A percentile compares a stretch with the other conserved stretches of the same genome.
Evolutionary conservation across 1,140 invertebrate species (phyloP).

Genomic region (Tribolium castaneum): DNA sequence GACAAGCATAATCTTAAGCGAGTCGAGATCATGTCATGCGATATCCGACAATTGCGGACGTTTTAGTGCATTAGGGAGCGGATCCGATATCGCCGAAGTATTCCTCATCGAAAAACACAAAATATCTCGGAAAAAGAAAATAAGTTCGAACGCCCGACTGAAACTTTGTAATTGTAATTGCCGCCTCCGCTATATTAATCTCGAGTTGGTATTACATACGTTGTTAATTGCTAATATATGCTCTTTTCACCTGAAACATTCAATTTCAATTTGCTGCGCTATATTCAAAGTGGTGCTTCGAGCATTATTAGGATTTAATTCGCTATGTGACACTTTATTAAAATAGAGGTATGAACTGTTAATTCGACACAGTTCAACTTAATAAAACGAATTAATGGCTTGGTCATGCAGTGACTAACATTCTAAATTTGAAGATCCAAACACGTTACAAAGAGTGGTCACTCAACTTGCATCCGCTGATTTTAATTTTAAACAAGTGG

Average conservation of each 20-base stretch:
- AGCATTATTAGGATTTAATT: background rate
- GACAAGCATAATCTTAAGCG: conserved; percentile 30
- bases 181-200: background rate
- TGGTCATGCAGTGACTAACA: background rate
- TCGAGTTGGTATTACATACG: conserved; percentile 2
- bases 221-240: conserved; percentile 23
- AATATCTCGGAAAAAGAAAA: background rate
- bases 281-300: background rate
- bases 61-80: conserved; percentile 25
- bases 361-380: background rate
- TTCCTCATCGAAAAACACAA: background rate
- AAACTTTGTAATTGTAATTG: background rate
- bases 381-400: background rate
- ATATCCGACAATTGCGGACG: conserved; percentile 8
- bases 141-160: background rate
- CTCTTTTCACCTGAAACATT: conserved; percentile 17
- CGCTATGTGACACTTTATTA: background rate
- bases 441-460: background rate
- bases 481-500: background rate
- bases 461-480: background rate
- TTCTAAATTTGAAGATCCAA: background rate
- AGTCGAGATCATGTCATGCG: conserved; percentile 23
- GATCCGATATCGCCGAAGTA: conserved; percentile 5
- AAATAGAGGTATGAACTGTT: background rate
- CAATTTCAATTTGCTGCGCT: conserved; percentile 4